Percentiles rank a stretch among this genome's conserved stretches.
These are phyloP conservation scores for Epirrita christyi DNA, from an alignment of 2,888 invertebrate genomes.

Conservation along the genomic window DNA sequence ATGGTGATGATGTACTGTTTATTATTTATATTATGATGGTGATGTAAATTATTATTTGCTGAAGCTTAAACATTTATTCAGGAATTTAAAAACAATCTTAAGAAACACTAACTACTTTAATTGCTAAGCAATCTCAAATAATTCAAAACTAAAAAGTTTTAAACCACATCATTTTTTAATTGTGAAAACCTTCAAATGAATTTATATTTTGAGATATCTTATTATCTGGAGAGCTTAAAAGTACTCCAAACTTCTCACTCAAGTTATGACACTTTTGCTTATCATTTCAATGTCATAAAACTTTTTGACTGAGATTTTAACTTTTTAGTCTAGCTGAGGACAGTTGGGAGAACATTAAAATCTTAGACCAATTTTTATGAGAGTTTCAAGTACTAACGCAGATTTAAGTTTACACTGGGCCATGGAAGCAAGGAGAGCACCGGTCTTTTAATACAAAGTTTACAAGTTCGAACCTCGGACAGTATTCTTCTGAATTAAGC, in stretches of 20 bases:
- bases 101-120: background rate
- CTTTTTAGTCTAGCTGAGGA: slow-evolving; percentile 18
- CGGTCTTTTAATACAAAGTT: too few species aligned
- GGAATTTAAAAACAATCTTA: too few species aligned
- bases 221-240: slow-evolving; percentile 7
- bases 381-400: too few species aligned
- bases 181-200: background rate
- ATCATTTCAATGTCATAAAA: slow-evolving; percentile 32
- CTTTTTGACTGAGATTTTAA: slow-evolving; percentile 24
- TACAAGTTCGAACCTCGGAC: too few species aligned
- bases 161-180: background rate
- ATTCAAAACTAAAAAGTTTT: background rate
- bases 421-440: too few species aligned
- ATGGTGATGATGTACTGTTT: too few species aligned
- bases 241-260: slow-evolving; percentile 18
- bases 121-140: slow-evolving; percentile 1
- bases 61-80: too few species aligned
- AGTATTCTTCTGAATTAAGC: too few species aligned
- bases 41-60: background rate
- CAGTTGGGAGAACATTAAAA: slow-evolving; percentile 7
- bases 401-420: too few species aligned
- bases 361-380: too few species aligned
- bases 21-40: too few species aligned
- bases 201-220: slow-evolving; percentile 1
- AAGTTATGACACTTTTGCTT: slow-evolving; percentile 30